Conservation (phyloP, 2,113 vertebrate genomes). For the Empidonax traillii region DNA sequence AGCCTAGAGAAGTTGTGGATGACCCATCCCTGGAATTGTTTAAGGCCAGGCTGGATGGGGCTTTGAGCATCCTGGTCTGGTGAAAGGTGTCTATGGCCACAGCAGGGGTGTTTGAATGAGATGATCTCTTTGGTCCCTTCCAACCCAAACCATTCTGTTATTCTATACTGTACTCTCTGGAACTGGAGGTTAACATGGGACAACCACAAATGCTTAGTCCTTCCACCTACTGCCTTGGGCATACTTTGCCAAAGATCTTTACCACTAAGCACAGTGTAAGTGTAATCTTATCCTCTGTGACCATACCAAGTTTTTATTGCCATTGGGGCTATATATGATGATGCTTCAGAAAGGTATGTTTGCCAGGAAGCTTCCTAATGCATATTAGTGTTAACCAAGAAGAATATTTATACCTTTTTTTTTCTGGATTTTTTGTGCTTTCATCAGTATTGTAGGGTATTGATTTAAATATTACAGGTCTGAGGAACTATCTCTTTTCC, state of each 20-base stretch:
- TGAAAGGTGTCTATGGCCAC: not conserved
- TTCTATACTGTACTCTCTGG: not conserved
- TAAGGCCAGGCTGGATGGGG: not conserved
- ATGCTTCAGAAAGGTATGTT: not conserved
- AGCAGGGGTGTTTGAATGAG: fast-evolving
- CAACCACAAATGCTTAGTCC: fast-evolving
- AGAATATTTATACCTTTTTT: not conserved
- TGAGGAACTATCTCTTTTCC: not conserved
- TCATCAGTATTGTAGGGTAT: not conserved
- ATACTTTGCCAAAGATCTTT: not conserved
- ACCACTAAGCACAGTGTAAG: not conserved
- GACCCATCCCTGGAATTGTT: not conserved
- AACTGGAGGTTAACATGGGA: not conserved
- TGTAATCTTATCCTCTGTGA: not conserved
- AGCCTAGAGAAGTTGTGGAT: not conserved
- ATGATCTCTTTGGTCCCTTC: not conserved
- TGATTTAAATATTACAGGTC: not conserved
- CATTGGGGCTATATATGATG: not conserved
- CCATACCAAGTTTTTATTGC: not conserved
- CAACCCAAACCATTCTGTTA: not conserved
- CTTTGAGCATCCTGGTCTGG: not conserved
- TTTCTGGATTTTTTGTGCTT: not conserved
- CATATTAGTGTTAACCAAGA: not conserved
- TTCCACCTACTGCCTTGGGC: not conserved
- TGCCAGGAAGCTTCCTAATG: not conserved